Evolutionary conservation across 2,888 invertebrate genomes (phyloP).

Genomic region (Andrena fulva): DNA sequence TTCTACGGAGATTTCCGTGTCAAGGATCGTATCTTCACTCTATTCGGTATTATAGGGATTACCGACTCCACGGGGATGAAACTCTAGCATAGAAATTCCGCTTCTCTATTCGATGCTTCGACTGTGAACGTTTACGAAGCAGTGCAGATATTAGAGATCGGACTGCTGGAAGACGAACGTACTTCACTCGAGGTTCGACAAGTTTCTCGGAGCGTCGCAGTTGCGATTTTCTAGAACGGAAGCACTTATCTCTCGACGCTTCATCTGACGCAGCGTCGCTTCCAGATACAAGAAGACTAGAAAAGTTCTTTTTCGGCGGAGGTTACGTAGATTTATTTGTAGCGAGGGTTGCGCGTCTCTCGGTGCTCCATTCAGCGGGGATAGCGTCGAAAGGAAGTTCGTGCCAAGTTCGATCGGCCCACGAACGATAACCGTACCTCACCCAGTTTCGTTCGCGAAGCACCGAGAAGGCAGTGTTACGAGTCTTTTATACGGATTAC

Average conservation of each 20-base stretch:
- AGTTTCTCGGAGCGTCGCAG: too few relatives aligned
- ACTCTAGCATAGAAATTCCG: neutral
- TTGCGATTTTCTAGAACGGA: neutral
- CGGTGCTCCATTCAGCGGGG: slow-evolving; percentile 11
- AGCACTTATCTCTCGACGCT: neutral
- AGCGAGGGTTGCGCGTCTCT: neutral
- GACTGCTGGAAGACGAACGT: too few relatives aligned
- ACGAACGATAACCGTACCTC: slow-evolving; percentile 53
- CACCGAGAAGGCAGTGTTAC: slow-evolving; percentile 20
- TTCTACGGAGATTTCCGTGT: neutral
- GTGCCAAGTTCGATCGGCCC: slow-evolving; percentile 61
- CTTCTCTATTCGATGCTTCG: neutral
- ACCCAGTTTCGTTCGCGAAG: slow-evolving; percentile 46
- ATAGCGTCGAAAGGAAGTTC: slow-evolving; percentile 9
- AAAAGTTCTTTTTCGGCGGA: neutral
- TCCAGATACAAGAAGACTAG: neutral
- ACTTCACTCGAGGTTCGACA: too few relatives aligned
- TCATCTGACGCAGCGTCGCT: neutral
- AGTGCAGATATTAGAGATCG: too few relatives aligned
- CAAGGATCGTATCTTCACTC: neutral
- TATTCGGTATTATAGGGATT: neutral
- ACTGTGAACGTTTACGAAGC: too few relatives aligned
- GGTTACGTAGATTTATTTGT: neutral
- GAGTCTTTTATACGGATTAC: slow-evolving; percentile 32
- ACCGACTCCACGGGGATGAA: neutral